Evolutionary conservation across 2,113 vertebrate species (phyloP), one percentile per base, ranked within the genome.

Genomic region (Odontophorus gujanensis): DNA sequence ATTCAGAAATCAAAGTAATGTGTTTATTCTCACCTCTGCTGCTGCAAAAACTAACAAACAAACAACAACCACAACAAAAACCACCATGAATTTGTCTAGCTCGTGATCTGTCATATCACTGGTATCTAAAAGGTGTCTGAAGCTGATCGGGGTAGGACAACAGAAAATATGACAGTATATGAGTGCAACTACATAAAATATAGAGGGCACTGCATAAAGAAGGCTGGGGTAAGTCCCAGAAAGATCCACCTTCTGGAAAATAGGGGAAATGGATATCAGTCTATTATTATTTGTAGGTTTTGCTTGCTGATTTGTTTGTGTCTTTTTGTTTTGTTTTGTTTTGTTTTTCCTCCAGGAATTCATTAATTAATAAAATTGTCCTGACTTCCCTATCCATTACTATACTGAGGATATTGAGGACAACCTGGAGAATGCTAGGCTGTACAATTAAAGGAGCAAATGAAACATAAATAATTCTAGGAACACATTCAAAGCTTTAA

Each of bases 131-230:
- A 59, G 5, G 6, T 13, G 8, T 1, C 7, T 38, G 9, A 30
- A 53, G n/a, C 3, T 11, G 48, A 2, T 8, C 25, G 9, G 30
- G 5, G 4, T 7, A 74, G 22, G 6, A 16, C 0, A 1, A 13
- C 0, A 32, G 16, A 16, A 9, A 75, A 20, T 15, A 3, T n/a
- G 3, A 57, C 53, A 61, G 19, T 5, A 76, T 13, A 19, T 8
- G 3, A 55, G 6, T 0, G 1, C 4, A 87, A 34, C 14, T 6
- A 3, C 26, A 26, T 1, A 2, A 66, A 89, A 30, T 6, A 3
- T 32, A 40, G 51, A 71, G 4, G 28, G 6, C 25, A 25, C 12
- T 72, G 7, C 6, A 22, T 81, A 55, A 63, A 43, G 4, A 55
- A 11, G 36, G 12, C 7, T 14, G 6, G 74, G 22, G 4, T 7